Evolutionary conservation across 2,888 invertebrate species (phyloP).

Genomic region (Tricholauxania praeusta): DNA sequence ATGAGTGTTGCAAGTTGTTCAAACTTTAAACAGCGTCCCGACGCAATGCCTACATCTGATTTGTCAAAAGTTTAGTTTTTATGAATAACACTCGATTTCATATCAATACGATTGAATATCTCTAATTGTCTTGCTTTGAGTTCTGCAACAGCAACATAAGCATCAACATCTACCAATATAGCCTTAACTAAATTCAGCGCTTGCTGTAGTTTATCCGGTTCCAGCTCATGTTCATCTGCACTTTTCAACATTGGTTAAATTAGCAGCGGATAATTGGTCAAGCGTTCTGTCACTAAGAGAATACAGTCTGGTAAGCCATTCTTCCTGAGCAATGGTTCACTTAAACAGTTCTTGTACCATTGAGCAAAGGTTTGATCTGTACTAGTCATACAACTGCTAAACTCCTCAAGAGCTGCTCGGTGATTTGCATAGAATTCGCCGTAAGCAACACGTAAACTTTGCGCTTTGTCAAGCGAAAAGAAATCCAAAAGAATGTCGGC

Average conservation of each 20-base stretch:
- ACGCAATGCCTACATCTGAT: conserved; percentile 86
- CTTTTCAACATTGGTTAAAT: conserved; percentile 93
- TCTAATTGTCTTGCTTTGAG: conserved; percentile 90
- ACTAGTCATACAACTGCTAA: conserved; percentile 84
- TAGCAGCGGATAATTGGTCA: conserved; percentile 94
- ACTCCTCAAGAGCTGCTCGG: conserved; percentile 89
- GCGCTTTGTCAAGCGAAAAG: too few species aligned
- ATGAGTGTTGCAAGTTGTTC: too few species aligned
- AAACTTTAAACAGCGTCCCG: conserved; percentile 84
- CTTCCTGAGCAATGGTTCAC: conserved; percentile 89
- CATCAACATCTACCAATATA: too few species aligned
- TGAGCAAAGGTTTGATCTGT: conserved; percentile 80
- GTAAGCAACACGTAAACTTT: conserved; percentile 91
- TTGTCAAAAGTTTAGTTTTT: conserved; percentile 92
- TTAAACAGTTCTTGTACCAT: conserved; percentile 88
- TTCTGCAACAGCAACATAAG: too few species aligned
- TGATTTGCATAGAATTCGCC: conserved; percentile 91
- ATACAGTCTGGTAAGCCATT: too few species aligned
- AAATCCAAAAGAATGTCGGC: conserved; percentile 89
- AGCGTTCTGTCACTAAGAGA: conserved; percentile 94
- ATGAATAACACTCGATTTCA: conserved; percentile 89
- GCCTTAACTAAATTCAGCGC: conserved; percentile 86
- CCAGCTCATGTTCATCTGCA: conserved; percentile 82
- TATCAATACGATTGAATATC: conserved; percentile 92
- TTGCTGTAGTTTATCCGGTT: conserved; percentile 82